Conservation (phyloP, 2,113 vertebrate species). For the Maccullochella peelii region DNA sequence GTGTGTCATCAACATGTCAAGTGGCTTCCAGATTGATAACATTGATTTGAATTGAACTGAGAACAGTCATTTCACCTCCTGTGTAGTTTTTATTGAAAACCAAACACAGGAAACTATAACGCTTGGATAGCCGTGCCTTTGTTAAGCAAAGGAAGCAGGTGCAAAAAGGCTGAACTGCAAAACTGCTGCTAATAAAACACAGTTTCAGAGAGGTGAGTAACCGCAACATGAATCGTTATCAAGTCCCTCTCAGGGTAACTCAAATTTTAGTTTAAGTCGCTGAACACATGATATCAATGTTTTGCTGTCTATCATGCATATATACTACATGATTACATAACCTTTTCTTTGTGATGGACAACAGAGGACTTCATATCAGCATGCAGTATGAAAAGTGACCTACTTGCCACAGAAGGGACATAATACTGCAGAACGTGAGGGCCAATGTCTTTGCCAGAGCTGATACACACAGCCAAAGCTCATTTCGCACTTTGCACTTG, state of each 20-base stretch:
- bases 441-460: neutral
- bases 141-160: slow-evolving; percentile 39
- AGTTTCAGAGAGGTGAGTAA: neutral
- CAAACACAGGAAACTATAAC: slow-evolving; percentile 28
- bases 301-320: neutral
- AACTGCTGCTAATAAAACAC: slow-evolving; percentile 8
- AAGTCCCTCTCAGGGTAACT: neutral
- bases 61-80: neutral
- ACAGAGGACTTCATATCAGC: neutral
- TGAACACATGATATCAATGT: neutral
- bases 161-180: neutral
- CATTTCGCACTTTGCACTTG: neutral
- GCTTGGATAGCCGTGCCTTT: neutral
- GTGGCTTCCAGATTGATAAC: neutral
- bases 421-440: neutral
- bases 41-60: too few relatives aligned
- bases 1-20: neutral
- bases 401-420: neutral
- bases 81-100: slow-evolving; percentile 6
- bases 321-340: neutral
- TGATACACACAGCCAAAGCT: slow-evolving; percentile 7
- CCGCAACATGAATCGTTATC: neutral
- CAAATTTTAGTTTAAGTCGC: neutral
- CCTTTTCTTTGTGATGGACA: neutral
- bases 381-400: slow-evolving; percentile 6